Conservation (phyloP, 1,140 invertebrate genomes). For the Meloidogyne exigua region DNA sequence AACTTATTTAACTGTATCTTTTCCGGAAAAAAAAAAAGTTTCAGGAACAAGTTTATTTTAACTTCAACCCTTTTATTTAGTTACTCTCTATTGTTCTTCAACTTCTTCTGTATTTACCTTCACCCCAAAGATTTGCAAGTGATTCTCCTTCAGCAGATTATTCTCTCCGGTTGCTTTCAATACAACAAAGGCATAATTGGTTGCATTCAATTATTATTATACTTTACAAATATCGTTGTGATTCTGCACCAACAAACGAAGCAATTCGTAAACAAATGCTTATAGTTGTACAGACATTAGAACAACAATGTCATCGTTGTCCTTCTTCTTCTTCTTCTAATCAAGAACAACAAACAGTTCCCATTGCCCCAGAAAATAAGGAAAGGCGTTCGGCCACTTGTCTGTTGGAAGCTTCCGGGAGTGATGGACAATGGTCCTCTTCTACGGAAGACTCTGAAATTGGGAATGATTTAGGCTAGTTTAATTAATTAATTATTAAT, state of each 20-base stretch:
- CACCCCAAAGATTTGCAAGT: constrained; percentile 70
- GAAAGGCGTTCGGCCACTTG: constrained; percentile 1
- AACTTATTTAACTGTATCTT: too few relatives aligned
- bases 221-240: constrained; percentile 95
- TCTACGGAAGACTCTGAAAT: neutral
- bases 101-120: constrained; percentile 82
- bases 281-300: constrained; percentile 88
- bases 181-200: constrained; percentile 83
- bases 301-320: constrained; percentile 77
- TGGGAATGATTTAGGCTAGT: constrained; percentile 10
- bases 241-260: constrained; percentile 75
- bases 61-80: constrained; percentile 65
- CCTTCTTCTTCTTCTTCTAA: constrained; percentile 24
- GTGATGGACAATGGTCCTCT: constrained; percentile 9
- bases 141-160: constrained; percentile 71
- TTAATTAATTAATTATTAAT: neutral
- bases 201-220: constrained; percentile 87
- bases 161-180: constrained; percentile 82
- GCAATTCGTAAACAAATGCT: constrained; percentile 79
- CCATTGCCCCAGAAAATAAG: constrained; percentile 5
- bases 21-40: too few relatives aligned
- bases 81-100: constrained; percentile 80
- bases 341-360: constrained; percentile 18
- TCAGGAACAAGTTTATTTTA: constrained; percentile 59
- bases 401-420: neutral